Evolutionary conservation across 2,888 invertebrate genomes (phyloP), one percentile per base, ranked within the genome.

Genomic region (Chymomyza procnemis): DNA sequence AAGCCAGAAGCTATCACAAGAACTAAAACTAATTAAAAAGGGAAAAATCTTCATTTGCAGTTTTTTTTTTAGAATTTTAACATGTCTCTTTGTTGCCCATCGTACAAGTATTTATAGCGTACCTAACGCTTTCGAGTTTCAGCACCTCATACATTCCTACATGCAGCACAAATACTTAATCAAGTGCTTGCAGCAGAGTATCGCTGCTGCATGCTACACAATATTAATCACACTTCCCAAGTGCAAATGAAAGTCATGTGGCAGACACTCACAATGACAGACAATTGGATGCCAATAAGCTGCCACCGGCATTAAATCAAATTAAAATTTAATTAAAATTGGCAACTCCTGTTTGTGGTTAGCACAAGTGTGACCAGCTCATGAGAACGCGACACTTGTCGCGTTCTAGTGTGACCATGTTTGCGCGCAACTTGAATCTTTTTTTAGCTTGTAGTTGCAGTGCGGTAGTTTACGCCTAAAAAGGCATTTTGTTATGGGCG

Each of bases 311-410:
- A 79, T 79, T 85, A 80, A 80, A 85, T 80, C 80, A 79, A 79
- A 76, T 85, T 75, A 67, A 71, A 80, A 80, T 80, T 79, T 85
- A 80, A 80, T 85, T 80, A 85, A 85, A 80, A 76, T 73, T 57
- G 74, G 59, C 69, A 67, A 76, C 56, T 71, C 66, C 65, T 70
- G 55, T 21, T 21, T 62, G 59, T 56, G 67, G 64, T 60, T 62
- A 18, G 69, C 62, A 26, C 26, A 58, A 61, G 41, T 21, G 56
- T 46, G 22, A 41, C 58, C 9, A 55, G 55, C 8, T n/a, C 18
- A 34, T 4, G 54, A 21, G 56, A 50, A 16, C 22, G n/a, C 19
- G 50, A 9, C 57, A 64, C 16, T 8, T 30, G 55, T n/a, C n/a
- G 50, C 46, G 26, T 12, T 18, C 55, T 18, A 56, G 57, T n/a